Base-by-base conservation (phyloP, 2,888 invertebrate species). In the Microchrysa polita region DNA sequence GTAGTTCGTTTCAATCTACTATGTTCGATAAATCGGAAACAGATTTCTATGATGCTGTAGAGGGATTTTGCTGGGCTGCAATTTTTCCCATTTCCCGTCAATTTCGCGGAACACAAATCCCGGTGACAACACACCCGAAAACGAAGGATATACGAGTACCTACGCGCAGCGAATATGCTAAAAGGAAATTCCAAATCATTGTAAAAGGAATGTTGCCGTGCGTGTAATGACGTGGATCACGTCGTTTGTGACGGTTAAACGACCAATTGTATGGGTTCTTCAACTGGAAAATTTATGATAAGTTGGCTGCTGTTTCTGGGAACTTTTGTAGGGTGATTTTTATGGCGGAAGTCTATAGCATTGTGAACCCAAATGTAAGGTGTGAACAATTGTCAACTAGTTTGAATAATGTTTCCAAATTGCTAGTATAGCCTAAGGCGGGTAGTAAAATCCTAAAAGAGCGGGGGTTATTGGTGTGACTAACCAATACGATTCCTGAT, bases 211-310 rank as follows among this genome's bases (percentile, higher is more conserved):
- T 12, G 16, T 55, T 14, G 10, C 22, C n/a, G n/a, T 23, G 23
- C 63, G 63, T 63, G 63, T 22, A 71, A 57, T n/a, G 60, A 48
- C 34, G 16, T 42, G 48, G 23, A 60, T 59, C 57, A 5, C 14
- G 18, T 34, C 60, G 7, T 57, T 18, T 44, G 23, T 7, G 67
- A 55, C 22, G 34, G 69, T 40, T 7, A 22, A 57, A 34, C 69
- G 34, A 20, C 71, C n/a, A 75, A 69, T 52, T 40, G 74, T 72
- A 74, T n/a, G n/a, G n/a, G 74, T 74, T 63, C 74, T 67, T 74
- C 74, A 73, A 67, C 67, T 67, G 74, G 74, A 75, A 75, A 75
- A 75, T 75, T 74, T 75, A 74, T 74, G 74, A 75, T 75, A 72
- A 75, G 53, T 65, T 63, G 5, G 9, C 42, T 42, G 48, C 12